Base-by-base conservation (phyloP, 2,797 vertebrate species). In the Chaunax sp. region DNA sequence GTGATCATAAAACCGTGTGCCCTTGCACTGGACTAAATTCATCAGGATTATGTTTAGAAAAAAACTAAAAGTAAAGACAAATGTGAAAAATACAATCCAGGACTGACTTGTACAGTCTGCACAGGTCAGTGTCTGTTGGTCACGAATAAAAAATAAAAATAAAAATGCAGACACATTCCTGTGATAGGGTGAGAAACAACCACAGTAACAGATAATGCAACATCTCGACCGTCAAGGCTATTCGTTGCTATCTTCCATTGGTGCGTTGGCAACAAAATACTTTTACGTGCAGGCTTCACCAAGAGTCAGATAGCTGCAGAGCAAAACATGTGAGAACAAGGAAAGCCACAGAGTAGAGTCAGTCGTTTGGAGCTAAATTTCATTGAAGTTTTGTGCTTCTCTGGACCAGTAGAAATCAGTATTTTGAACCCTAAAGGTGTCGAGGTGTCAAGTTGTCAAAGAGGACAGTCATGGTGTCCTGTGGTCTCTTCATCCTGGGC, bases 171-270 rank as follows among this genome's bases (percentile, higher is more conserved):
- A 56, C 43, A 40, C 11, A 11, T 40, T 75, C 47, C 26, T 40
- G 40, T 8, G 0, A 19, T 4, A 37, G 35, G 63, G 45, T 68
- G 75, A 60, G 75, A 80, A 66, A 60, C 14, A 14, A 4, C 7
- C 19, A 26, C 49, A 56, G 25, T 68, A 58, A 41, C 56, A 58
- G 44, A 77, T 53, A 77, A 73, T 64, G 40, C 69, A 47, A 64
- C 75, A 59, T 65, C 71, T 16, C 38, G 37, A 3, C 35, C 0
- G 1, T 62, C 85, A 90, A 91, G 91, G 90, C 37, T 83, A 18
- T 10, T 14, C 45, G 54, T 47, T 55, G 53, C 47, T 77, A 82
- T 83, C 79, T 71, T 30, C 45, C 26, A 4, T 55, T 69, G 61
- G 28, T 58, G 44, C 33, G 38, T 19, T 59, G 47, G 64, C 59